Percentiles rank a stretch among this genome's conserved stretches.
These are phyloP conservation scores for Sarcophaga subvicina DNA, from an alignment of 2,888 invertebrate genomes.

Conservation along the genomic window DNA sequence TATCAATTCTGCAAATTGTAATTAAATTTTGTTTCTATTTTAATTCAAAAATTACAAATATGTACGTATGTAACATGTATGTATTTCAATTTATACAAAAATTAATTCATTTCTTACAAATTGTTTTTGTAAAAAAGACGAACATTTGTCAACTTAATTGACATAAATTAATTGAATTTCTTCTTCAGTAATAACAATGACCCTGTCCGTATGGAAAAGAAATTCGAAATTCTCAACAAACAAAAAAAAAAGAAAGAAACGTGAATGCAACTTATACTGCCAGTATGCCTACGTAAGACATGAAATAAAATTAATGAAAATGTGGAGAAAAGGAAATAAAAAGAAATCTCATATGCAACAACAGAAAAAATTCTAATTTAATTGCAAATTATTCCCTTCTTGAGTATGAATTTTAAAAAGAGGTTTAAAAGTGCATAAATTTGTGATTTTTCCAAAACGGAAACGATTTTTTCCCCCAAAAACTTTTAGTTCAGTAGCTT, in stretches of 20 bases:
- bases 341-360: neutral
- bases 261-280: conserved; percentile 22
- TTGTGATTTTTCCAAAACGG: too few relatives aligned
- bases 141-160: conserved; percentile 50
- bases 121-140: conserved; percentile 5
- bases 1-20: neutral
- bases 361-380: too few relatives aligned
- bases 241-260: conserved; percentile 5
- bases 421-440: too few relatives aligned
- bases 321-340: neutral
- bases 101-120: neutral
- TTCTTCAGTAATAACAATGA: conserved; percentile 52
- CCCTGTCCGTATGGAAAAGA: conserved; percentile 24
- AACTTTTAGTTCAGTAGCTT: too few relatives aligned
- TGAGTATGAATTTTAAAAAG: too few relatives aligned
- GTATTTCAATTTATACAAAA: neutral
- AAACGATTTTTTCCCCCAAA: too few relatives aligned
- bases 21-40: neutral
- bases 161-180: conserved; percentile 57
- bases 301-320: conserved; percentile 22
- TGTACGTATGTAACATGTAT: neutral
- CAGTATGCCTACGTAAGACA: neutral
- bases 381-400: too few relatives aligned
- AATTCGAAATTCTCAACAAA: neutral
- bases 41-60: neutral